phyloP scores from a whole-genome alignment of 2,888 invertebrate species.

The Tanytarsus gracilentus region DNA sequence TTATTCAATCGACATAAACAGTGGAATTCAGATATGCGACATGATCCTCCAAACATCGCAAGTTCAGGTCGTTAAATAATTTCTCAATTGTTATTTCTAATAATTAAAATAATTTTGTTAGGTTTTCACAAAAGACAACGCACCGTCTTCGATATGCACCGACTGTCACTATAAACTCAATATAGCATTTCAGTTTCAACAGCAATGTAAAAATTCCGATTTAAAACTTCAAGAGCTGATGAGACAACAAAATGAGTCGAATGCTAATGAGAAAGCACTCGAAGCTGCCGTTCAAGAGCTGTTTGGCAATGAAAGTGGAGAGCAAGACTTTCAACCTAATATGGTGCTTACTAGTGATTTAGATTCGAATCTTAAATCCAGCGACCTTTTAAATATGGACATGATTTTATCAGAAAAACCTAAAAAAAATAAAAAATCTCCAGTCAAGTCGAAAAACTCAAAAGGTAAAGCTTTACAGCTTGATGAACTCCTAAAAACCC shows the following conservation, averaged over 20 bases:
- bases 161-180: conserved; percentile 37
- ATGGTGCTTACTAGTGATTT: conserved; percentile 7
- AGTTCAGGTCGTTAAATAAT: conserved; percentile 8
- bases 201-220: conserved; percentile 37
- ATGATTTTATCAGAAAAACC: background rate
- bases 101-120: conserved; percentile 31
- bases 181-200: conserved; percentile 37
- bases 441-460: background rate
- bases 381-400: conserved; percentile 6
- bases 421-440: background rate
- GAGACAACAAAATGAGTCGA: background rate
- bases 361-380: background rate
- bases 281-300: conserved; percentile 34
- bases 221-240: conserved; percentile 19
- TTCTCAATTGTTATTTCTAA: background rate
- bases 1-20: conserved; percentile 4
- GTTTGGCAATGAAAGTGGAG: conserved; percentile 33
- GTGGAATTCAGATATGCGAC: conserved; percentile 12
- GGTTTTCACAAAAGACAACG: conserved; percentile 34
- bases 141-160: conserved; percentile 36
- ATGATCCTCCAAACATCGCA: conserved; percentile 8
- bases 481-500: conserved; percentile 13
- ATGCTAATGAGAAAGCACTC: conserved; percentile 31
- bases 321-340: conserved; percentile 31
- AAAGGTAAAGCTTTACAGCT: conserved; percentile 26